phyloP scores from a whole-genome alignment of 2,888 invertebrate species.

The Chrysolina americana region DNA sequence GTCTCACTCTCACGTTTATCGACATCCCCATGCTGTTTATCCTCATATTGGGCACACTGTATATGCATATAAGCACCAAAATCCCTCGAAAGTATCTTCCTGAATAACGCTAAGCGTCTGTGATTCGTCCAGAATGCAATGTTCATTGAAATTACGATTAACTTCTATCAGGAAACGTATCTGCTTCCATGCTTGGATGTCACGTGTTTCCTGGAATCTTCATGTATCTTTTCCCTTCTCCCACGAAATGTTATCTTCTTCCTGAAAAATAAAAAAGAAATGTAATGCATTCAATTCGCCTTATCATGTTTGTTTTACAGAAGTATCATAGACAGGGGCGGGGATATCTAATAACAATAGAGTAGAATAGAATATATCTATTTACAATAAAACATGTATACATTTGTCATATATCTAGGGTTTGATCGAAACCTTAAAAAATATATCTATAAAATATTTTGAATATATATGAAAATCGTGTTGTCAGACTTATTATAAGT shows the following conservation, averaged over 20 bases:
- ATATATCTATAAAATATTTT: too few species aligned
- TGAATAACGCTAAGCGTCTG: background rate
- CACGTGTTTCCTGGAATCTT: slow-evolving; percentile 33
- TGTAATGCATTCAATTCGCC: slow-evolving; percentile 5
- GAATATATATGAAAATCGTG: too few species aligned
- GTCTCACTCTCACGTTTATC: too few species aligned
- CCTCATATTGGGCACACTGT: too few species aligned
- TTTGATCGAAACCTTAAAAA: too few species aligned
- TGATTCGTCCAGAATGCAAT: background rate
- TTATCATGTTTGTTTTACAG: background rate
- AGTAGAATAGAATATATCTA: too few species aligned
- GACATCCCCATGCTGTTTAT: too few species aligned
- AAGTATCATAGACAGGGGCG: background rate
- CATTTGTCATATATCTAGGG: too few species aligned
- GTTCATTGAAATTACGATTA: background rate
- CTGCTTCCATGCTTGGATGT: slow-evolving; percentile 17
- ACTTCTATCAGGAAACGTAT: slow-evolving; percentile 15
- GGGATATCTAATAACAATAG: too few species aligned
- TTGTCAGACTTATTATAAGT: too few species aligned
- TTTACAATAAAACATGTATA: too few species aligned
- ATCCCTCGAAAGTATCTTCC: background rate
- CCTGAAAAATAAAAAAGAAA: background rate
- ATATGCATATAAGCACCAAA: background rate
- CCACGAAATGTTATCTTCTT: slow-evolving; percentile 31
- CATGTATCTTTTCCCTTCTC: slow-evolving; percentile 26